phyloP scores from a whole-genome alignment of 2,797 vertebrate genomes.

The Gallinago stenura region DNA sequence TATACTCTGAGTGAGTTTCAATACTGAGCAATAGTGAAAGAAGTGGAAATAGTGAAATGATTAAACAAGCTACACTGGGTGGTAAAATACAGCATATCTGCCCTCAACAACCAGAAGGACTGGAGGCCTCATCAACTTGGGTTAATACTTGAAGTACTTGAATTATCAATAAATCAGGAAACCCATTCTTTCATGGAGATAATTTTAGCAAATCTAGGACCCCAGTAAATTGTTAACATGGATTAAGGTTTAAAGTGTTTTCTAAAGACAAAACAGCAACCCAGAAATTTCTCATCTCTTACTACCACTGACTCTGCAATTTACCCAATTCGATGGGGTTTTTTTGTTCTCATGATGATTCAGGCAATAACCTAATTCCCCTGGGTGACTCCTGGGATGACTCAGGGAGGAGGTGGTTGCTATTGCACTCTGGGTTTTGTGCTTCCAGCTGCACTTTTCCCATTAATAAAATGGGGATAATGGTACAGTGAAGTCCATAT shows the following conservation, averaged over 20 bases:
- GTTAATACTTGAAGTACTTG: neutral
- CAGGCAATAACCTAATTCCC: neutral
- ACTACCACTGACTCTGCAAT: neutral
- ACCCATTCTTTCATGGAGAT: neutral
- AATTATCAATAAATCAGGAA: neutral
- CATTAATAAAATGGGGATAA: neutral
- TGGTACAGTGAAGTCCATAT: neutral
- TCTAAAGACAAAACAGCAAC: neutral
- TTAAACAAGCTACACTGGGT: neutral
- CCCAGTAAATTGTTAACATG: neutral
- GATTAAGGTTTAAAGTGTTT: neutral
- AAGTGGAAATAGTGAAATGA: neutral
- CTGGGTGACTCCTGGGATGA: neutral
- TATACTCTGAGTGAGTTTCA: neutral
- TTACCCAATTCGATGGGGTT: neutral
- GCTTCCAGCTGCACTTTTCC: neutral
- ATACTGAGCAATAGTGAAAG: neutral
- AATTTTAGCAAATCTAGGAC: neutral
- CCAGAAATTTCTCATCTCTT: neutral
- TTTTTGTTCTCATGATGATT: neutral
- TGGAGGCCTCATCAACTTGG: neutral
- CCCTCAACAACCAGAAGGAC: neutral
- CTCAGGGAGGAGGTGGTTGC: neutral
- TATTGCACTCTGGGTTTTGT: neutral
- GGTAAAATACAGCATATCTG: neutral